These are phyloP conservation scores for Gymnopithys bicolor DNA, from an alignment of 2,797 vertebrate species.

Conservation along the genomic window DNA sequence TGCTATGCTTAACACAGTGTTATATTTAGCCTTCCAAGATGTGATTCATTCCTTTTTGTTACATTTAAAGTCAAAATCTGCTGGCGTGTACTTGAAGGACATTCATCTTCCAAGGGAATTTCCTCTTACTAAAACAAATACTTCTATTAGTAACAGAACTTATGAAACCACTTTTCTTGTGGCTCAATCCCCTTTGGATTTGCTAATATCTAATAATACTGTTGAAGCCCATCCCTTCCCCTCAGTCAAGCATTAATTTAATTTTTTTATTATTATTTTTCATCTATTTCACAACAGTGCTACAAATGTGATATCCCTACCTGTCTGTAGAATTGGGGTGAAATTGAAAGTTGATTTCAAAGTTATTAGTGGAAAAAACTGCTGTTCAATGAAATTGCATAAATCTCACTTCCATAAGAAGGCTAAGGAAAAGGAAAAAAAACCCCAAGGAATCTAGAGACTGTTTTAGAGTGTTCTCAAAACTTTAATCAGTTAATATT, in stretches of 20 bases:
- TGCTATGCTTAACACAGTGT: conserved; percentile 47
- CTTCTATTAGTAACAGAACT: conserved; percentile 55
- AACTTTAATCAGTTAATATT: conserved; percentile 5
- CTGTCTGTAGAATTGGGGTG: conserved; percentile 50
- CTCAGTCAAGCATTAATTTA: neutral
- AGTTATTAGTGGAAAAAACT: conserved; percentile 54
- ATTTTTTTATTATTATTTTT: conserved; percentile 16
- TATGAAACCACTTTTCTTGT: conserved; percentile 31
- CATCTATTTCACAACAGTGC: conserved; percentile 31
- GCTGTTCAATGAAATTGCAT: conserved; percentile 56
- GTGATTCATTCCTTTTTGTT: conserved; percentile 56
- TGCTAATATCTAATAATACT: neutral
- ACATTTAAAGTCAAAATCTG: conserved; percentile 58
- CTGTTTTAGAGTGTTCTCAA: conserved; percentile 8
- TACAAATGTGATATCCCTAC: conserved; percentile 47
- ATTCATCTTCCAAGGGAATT: conserved; percentile 65
- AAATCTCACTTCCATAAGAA: conserved; percentile 58
- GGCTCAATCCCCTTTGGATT: conserved; percentile 12
- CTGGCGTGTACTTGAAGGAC: conserved; percentile 50
- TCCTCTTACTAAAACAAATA: conserved; percentile 59
- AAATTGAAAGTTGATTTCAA: conserved; percentile 60
- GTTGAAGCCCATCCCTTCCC: conserved; percentile 29
- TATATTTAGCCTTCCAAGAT: conserved; percentile 62
- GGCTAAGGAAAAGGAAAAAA: conserved; percentile 54
- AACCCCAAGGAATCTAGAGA: conserved; percentile 57